Conservation (phyloP, 2,113 vertebrate genomes). For the Oncorhynchus nerka region DNA sequence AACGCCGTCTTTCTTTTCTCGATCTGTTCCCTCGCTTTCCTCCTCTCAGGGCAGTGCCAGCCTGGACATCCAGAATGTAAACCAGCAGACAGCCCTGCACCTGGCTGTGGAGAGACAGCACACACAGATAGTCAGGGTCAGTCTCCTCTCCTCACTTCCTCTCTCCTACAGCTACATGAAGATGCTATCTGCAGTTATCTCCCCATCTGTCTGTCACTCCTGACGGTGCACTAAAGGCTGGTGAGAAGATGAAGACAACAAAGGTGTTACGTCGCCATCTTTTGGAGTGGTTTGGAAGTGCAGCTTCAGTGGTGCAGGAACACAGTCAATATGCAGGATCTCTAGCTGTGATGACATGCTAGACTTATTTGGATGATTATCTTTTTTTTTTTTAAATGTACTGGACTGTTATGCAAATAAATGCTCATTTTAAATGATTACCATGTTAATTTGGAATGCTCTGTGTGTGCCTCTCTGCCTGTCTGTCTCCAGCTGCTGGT, state of each 20-base stretch:
- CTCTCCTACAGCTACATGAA: neutral
- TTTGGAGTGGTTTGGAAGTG: conserved; percentile 65
- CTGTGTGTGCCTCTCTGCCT: neutral
- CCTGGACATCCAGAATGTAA: conserved; percentile 98
- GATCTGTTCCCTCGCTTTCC: neutral
- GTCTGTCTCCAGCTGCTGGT: conserved; percentile 84
- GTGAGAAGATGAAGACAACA: conserved; percentile 15
- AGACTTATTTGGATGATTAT: too few relatives aligned
- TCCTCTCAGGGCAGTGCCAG: conserved; percentile 88
- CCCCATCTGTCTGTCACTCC: neutral
- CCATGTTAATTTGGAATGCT: too few relatives aligned
- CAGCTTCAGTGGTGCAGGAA: conserved; percentile 15
- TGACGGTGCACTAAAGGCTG: conserved; percentile 22
- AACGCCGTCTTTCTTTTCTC: neutral
- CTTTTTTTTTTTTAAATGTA: too few relatives aligned
- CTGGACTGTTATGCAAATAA: too few relatives aligned
- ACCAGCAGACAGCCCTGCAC: conserved; percentile 96
- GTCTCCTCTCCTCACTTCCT: conserved; percentile 21
- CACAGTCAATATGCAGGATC: neutral
- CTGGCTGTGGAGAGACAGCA: conserved; percentile 97
- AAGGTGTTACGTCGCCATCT: conserved; percentile 70
- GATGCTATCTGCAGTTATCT: conserved; percentile 12
- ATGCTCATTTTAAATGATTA: too few relatives aligned
- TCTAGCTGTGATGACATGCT: too few relatives aligned
- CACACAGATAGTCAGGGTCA: conserved; percentile 97